Percentiles rank a stretch among this genome's conserved stretches.
Evolutionary conservation across 2,888 invertebrate species (phyloP).

Genomic region (Nysson spinosus): DNA sequence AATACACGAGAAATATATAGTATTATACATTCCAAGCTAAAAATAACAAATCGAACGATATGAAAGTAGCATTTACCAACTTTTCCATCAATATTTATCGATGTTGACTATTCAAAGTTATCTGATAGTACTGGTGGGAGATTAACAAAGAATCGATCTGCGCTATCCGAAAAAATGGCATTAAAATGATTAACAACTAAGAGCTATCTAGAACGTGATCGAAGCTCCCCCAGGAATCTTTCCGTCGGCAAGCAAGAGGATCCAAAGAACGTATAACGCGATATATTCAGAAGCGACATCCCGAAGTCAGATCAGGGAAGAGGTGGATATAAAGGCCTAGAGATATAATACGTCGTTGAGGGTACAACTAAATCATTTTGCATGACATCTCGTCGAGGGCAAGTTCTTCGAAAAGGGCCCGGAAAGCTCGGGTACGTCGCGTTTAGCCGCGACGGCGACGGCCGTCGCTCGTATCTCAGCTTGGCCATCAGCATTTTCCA

Average conservation of each 20-base stretch:
- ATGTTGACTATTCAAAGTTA: too few species aligned
- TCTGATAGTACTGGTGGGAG: too few species aligned
- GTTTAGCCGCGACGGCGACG: conserved; percentile 48
- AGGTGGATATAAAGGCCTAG: conserved; percentile 14
- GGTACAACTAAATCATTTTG: conserved; percentile 54
- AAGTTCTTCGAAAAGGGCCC: conserved; percentile 32
- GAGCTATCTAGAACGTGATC: too few species aligned
- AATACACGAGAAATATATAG: too few species aligned
- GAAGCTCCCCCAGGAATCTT: neutral
- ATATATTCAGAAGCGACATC: conserved; percentile 10
- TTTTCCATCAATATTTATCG: too few species aligned
- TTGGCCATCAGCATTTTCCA: conserved; percentile 71
- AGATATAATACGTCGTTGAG: conserved; percentile 23
- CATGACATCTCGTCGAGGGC: conserved; percentile 25
- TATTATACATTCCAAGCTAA: too few species aligned
- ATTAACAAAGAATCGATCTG: too few species aligned
- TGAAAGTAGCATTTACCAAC: too few species aligned
- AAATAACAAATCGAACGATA: too few species aligned
- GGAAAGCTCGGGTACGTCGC: conserved; percentile 30
- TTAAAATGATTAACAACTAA: too few species aligned
- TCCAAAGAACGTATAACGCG: neutral
- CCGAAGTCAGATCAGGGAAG: conserved; percentile 12
- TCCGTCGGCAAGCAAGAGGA: neutral
- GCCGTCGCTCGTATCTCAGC: conserved; percentile 63
- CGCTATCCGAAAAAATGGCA: too few species aligned